A percentile compares a stretch with the other conserved stretches of the same genome.
Evolutionary conservation across 2,888 invertebrate genomes (phyloP).

Genomic region (Eugnorisma glareosa): DNA sequence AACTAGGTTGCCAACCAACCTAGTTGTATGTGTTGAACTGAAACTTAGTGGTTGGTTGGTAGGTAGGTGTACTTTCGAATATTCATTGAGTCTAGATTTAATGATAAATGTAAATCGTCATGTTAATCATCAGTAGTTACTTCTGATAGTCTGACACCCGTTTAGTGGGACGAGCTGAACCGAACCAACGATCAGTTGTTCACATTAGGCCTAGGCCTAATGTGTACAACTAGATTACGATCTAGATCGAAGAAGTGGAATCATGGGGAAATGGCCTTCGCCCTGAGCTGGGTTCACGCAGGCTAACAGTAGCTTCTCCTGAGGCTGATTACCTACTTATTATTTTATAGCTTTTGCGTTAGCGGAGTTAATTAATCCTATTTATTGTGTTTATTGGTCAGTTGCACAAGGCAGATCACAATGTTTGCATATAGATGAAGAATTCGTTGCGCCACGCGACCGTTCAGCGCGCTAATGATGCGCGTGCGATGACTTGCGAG

Average conservation of each 20-base stretch:
- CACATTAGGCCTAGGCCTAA: neutral
- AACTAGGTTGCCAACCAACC: too few species aligned
- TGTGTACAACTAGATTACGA: too few species aligned
- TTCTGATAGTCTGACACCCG: neutral
- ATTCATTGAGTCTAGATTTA: neutral
- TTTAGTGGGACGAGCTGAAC: neutral
- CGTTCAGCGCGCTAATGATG: constrained; percentile 29
- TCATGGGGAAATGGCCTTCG: neutral
- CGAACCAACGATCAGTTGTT: neutral
- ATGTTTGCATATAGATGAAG: constrained; percentile 16
- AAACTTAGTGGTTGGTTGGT: too few species aligned
- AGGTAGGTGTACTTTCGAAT: neutral
- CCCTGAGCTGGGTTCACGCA: neutral
- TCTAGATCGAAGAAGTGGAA: neutral
- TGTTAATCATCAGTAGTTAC: neutral
- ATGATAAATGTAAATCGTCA: neutral
- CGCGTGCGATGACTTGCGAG: constrained; percentile 25
- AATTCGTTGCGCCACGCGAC: constrained; percentile 25
- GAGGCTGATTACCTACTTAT: neutral
- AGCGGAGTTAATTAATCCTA: neutral
- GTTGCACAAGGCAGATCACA: constrained; percentile 12
- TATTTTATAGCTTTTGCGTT: neutral
- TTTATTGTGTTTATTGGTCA: neutral
- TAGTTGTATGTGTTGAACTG: too few species aligned
- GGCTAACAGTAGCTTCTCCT: neutral